Percentiles rank a stretch among this genome's conserved stretches.
phyloP scores from a whole-genome alignment of 35 echinoderm and acorn worm species.

The Patiria miniata region DNA sequence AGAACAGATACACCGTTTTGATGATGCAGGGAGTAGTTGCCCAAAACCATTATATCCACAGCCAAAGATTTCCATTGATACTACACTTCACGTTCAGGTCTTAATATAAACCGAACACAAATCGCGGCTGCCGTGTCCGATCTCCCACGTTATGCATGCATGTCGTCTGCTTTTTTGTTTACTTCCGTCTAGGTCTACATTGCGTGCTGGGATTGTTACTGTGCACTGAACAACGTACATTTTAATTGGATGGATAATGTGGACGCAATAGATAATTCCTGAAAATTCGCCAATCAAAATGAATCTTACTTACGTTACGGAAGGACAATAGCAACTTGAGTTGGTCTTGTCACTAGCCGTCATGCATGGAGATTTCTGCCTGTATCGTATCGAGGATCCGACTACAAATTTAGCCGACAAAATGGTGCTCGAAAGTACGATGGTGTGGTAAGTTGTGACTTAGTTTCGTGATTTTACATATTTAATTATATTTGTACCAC shows the following conservation, averaged over 20 bases:
- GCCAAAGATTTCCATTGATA: conserved; percentile 1
- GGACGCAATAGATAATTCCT: too few species aligned
- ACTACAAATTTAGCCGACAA: neutral
- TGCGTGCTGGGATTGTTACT: neutral
- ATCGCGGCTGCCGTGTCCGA: too few species aligned
- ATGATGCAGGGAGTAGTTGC: neutral
- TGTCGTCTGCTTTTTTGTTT: conserved; percentile 14
- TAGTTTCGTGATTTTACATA: neutral
- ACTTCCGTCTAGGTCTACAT: neutral
- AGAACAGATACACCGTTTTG: neutral
- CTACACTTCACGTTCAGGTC: too few species aligned
- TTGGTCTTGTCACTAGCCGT: too few species aligned
- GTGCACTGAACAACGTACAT: neutral
- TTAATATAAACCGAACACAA: too few species aligned
- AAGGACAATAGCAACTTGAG: too few species aligned
- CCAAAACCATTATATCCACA: conserved; percentile 22
- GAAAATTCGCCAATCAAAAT: neutral
- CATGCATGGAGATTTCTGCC: too few species aligned
- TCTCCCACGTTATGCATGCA: too few species aligned
- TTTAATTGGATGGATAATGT: neutral
- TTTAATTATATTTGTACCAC: too few species aligned
- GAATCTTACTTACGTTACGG: too few species aligned
- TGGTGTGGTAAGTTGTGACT: conserved; percentile 72
- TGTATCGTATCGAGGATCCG: too few species aligned
- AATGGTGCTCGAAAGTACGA: conserved; percentile 94